Conservation (phyloP, 2,797 vertebrate genomes). For the Apodemus agrarius region DNA sequence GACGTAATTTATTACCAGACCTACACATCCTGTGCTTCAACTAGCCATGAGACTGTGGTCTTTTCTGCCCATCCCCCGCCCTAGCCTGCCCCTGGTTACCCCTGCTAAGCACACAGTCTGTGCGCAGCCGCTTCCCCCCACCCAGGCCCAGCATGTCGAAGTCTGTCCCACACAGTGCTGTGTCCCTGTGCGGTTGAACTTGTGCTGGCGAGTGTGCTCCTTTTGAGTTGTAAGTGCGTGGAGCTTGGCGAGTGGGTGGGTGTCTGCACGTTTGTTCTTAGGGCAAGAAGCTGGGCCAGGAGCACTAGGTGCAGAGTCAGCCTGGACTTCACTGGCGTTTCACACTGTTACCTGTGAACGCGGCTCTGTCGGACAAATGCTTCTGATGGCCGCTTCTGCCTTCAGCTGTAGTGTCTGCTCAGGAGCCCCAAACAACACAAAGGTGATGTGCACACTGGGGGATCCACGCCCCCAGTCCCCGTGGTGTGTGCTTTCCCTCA, state of each 20-base stretch:
- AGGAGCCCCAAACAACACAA: neutral
- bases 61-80: too few species aligned
- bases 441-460: neutral
- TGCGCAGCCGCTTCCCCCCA: neutral
- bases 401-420: neutral
- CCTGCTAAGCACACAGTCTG: neutral
- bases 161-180: neutral
- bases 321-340: neutral
- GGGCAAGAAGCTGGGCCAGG: neutral
- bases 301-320: constrained; percentile 3
- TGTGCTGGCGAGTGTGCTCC: neutral
- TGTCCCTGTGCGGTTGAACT: neutral
- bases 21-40: neutral
- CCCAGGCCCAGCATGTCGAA: fast-evolving
- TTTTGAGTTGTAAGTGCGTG: neutral
- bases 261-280: neutral
- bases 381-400: neutral
- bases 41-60: neutral
- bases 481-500: neutral
- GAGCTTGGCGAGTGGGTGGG: neutral
- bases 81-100: fast-evolving
- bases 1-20: neutral
- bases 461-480: too few species aligned
- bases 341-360: neutral
- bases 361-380: neutral